Percentiles rank a stretch among this genome's conserved stretches.
These are phyloP conservation scores for Rhagonycha fulva DNA, from an alignment of 2,888 invertebrate species.

Conservation along the genomic window DNA sequence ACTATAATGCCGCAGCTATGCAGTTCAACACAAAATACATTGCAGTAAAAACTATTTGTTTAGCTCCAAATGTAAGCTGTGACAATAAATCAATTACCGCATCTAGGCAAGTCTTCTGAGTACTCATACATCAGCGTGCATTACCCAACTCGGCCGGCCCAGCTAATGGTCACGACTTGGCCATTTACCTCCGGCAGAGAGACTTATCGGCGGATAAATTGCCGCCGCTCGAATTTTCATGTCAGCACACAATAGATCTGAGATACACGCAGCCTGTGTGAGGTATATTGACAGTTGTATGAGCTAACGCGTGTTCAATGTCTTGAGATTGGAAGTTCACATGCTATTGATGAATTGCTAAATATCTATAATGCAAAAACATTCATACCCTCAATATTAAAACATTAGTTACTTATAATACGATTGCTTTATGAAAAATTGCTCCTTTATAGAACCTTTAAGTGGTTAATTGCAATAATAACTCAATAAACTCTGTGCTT, in stretches of 20 bases:
- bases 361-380: background rate
- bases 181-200: slow-evolving; percentile 66
- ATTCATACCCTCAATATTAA: background rate
- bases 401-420: background rate
- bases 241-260: slow-evolving; percentile 56
- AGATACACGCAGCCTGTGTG: slow-evolving; percentile 52
- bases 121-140: slow-evolving; percentile 42
- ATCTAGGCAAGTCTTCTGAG: slow-evolving; percentile 33
- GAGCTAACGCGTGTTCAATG: slow-evolving; percentile 47
- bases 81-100: slow-evolving; percentile 40
- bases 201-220: slow-evolving; percentile 62
- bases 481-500: background rate
- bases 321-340: slow-evolving; percentile 33
- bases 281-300: slow-evolving; percentile 54
- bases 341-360: background rate
- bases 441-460: background rate
- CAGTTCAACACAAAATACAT: background rate
- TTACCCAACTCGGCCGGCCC: slow-evolving; percentile 43
- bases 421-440: background rate
- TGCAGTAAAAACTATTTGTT: slow-evolving; percentile 8
- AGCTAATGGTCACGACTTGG: slow-evolving; percentile 64
- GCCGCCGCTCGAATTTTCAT: slow-evolving; percentile 62
- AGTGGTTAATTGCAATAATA: background rate
- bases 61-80: slow-evolving; percentile 27
- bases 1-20: background rate